phyloP scores from a whole-genome alignment of 2,888 invertebrate genomes.

The Myopa testacea region DNA sequence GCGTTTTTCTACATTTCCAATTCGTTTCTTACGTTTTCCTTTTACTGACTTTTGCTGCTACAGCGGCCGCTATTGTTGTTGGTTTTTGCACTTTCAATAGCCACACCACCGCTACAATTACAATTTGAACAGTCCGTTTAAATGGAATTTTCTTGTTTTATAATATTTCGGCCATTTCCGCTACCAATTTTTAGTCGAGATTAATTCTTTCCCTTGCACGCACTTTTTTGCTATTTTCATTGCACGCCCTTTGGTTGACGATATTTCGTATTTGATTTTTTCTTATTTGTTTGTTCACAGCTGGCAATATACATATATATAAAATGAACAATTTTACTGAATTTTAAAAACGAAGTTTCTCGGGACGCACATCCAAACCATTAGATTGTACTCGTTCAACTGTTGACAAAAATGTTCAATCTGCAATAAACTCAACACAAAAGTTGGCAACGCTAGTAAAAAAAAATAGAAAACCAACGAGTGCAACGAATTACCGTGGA shows the following conservation, averaged over 20 bases:
- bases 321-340: not conserved
- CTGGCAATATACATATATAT: constrained; percentile 4
- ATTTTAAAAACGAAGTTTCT: constrained; percentile 6
- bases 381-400: constrained; percentile 46
- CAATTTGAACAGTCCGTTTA: constrained; percentile 11
- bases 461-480: too few relatives aligned
- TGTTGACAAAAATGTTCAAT: constrained; percentile 29
- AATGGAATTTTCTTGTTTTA: not conserved
- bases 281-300: constrained; percentile 5
- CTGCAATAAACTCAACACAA: too few relatives aligned
- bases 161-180: not conserved
- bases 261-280: not conserved
- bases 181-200: not conserved
- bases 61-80: constrained; percentile 1
- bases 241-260: not conserved
- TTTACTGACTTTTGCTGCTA: not conserved
- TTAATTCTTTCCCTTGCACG: not conserved
- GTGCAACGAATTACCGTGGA: too few relatives aligned
- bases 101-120: constrained; percentile 5
- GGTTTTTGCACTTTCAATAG: constrained; percentile 8
- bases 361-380: constrained; percentile 39
- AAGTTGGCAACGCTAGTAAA: too few relatives aligned
- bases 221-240: not conserved
- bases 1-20: constrained; percentile 32
- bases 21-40: constrained; percentile 27